A percentile compares a stretch with the other conserved stretches of the same genome.
phyloP scores from a whole-genome alignment of 2,797 vertebrate genomes.

The Sebastiscus albofasciatus region DNA sequence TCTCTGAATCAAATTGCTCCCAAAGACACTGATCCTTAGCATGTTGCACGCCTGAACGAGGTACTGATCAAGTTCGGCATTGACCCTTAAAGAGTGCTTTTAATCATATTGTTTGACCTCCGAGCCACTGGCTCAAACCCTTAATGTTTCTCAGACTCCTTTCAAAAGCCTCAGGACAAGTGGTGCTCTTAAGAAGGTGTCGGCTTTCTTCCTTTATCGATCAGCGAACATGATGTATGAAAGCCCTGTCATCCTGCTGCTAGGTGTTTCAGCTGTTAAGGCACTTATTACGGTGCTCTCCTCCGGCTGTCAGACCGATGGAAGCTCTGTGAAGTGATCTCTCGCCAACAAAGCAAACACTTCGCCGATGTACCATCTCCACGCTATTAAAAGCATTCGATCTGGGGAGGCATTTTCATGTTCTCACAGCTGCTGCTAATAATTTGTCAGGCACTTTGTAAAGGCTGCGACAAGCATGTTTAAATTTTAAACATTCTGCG shows the following conservation, averaged over 20 bases:
- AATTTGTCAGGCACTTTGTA: constrained; percentile 64
- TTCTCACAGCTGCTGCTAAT: constrained; percentile 49
- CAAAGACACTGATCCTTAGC: constrained; percentile 16
- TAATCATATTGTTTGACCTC: constrained; percentile 29
- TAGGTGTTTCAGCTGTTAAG: constrained; percentile 33
- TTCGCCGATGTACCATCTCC: constrained; percentile 24
- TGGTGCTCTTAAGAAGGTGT: constrained; percentile 31
- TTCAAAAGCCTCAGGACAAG: constrained; percentile 41
- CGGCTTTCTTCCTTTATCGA: constrained; percentile 52
- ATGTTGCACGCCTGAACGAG: constrained; percentile 24
- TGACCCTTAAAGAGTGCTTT: constrained; percentile 7
- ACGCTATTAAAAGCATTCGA: constrained; percentile 44
- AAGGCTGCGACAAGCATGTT: constrained; percentile 61
- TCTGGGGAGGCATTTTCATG: constrained; percentile 53
- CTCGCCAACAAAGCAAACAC: constrained; percentile 52
- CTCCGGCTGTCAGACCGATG: constrained; percentile 42
- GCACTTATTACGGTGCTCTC: constrained; percentile 49
- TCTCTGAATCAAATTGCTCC: constrained; percentile 40
- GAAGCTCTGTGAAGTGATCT: constrained; percentile 37
- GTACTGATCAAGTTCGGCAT: constrained; percentile 17
- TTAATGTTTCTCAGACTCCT: constrained; percentile 4
- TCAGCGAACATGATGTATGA: constrained; percentile 49
- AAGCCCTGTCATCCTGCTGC: constrained; percentile 41
- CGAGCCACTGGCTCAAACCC: background rate
- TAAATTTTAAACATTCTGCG: constrained; percentile 71